phyloP scores from a whole-genome alignment of 2,888 invertebrate species.

The Machimus atricapillus region DNA sequence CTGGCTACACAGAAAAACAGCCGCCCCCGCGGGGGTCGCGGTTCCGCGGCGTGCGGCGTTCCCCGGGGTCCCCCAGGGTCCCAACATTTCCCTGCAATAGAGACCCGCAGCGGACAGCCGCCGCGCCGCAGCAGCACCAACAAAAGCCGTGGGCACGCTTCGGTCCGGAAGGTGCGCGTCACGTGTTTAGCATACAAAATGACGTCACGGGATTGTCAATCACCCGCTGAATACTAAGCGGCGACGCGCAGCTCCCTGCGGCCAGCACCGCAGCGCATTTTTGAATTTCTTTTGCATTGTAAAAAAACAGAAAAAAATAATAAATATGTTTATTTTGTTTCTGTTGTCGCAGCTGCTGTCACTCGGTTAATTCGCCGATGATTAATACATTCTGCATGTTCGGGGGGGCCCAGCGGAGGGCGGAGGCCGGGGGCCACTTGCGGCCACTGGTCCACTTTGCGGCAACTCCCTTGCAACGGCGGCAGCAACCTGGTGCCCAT shows the following conservation, averaged over 20 bases:
- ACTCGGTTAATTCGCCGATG: constrained; percentile 39
- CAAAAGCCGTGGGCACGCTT: constrained; percentile 48
- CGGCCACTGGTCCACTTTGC: not conserved
- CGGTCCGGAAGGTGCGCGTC: constrained; percentile 49
- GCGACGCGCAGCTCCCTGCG: not conserved
- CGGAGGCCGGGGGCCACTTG: not conserved
- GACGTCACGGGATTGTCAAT: constrained; percentile 49
- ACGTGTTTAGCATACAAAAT: constrained; percentile 49
- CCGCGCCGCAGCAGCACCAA: not conserved
- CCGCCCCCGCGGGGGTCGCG: not conserved
- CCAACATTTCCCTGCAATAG: constrained; percentile 1
- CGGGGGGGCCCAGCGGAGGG: not conserved
- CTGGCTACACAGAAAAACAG: not conserved
- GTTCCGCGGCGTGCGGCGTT: too few relatives aligned
- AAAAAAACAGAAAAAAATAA: not conserved
- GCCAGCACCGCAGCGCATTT: not conserved
- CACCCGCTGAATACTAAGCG: constrained; percentile 46
- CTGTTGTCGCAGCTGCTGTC: constrained; percentile 33
- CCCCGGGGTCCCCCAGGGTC: not conserved
- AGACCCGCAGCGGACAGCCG: not conserved
- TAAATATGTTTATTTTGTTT: not conserved
- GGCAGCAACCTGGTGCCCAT: not conserved
- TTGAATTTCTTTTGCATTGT: constrained; percentile 9
- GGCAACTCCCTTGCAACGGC: not conserved
- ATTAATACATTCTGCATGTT: constrained; percentile 45